Evolutionary conservation across 2,113 vertebrate species (phyloP), one percentile per base, ranked within the genome.

Genomic region (Orcinus orca): DNA sequence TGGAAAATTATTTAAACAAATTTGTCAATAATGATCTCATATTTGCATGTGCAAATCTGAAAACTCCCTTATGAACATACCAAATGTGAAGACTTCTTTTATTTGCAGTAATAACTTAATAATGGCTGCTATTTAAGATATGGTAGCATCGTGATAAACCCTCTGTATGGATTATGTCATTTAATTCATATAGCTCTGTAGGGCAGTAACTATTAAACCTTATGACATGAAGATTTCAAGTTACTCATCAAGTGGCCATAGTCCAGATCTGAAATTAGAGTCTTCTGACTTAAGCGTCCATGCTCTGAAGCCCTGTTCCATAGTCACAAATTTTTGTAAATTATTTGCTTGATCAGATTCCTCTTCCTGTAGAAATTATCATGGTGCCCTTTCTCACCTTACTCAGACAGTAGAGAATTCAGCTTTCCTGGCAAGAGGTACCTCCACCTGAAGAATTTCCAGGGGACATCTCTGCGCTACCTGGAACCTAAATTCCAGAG

Each of bases 1-100:
- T 94, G 18, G 20, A 94, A 85, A 93, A 88, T 94, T 77, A 95
- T 58, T 95, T 93, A 77, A 94, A 82, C 53, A 93, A 2, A 68
- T 88, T 82, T 95, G 91, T 97, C 89, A 96, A 83, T 95, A 96
- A 96, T 8, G 10, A 23, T 62, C 41, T 79, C 41, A 53, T 0
- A 96, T 93, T 94, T 96, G 60, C 76, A 82, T 79, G 86, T 73
- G 81, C 77, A 95, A 83, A 97, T 91, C 18, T 83, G 55, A 90
- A 95, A 95, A 71, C 21, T 53, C 33, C 50, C 81, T 95, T 87
- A 62, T 18, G 83, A 97, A 68, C 36, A 55, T 31, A 63, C 17
- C 29, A 77, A 90, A 83, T 25, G 73, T 62, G 21, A 95, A 88
- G 58, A 58, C 29, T 82, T 85, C 65, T 95, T 96, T 58, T 83